phyloP scores from a whole-genome alignment of 2,888 invertebrate species.

The Noctua comes region DNA sequence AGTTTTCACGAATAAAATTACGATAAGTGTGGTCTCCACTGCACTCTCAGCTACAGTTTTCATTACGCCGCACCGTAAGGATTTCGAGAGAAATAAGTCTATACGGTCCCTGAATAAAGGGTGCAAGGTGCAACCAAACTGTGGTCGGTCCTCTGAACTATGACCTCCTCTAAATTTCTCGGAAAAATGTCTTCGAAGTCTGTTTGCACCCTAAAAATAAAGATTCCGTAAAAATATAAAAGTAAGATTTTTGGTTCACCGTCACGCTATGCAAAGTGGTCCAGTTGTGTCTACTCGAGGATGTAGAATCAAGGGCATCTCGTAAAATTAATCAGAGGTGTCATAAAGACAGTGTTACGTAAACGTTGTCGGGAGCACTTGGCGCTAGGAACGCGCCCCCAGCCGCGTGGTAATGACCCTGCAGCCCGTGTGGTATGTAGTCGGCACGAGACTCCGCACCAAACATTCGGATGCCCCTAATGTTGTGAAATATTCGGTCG shows the following conservation, averaged over 20 bases:
- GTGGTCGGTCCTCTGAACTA: neutral
- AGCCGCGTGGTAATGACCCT: constrained; percentile 81
- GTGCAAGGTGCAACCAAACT: neutral
- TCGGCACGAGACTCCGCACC: constrained; percentile 44
- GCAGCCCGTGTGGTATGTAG: constrained; percentile 73
- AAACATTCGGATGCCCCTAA: constrained; percentile 41
- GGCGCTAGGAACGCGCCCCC: constrained; percentile 74
- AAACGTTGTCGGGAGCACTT: constrained; percentile 72
- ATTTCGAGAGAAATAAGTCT: neutral
- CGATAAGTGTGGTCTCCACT: neutral
- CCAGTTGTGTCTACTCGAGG: constrained; percentile 42
- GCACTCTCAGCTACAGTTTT: neutral
- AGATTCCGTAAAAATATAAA: neutral
- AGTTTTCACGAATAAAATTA: constrained; percentile 3
- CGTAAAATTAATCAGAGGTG: constrained; percentile 72
- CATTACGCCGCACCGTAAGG: too few species aligned
- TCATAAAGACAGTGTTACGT: constrained; percentile 75
- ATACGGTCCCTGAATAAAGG: neutral
- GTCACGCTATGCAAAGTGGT: constrained; percentile 23
- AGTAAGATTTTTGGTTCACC: neutral
- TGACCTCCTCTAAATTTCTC: neutral
- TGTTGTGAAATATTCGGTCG: constrained; percentile 20
- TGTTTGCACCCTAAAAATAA: neutral
- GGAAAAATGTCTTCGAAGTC: neutral
- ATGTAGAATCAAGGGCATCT: constrained; percentile 69